These are phyloP conservation scores for Dryadula phaetusa DNA, from an alignment of 2,888 invertebrate species.

Conservation along the genomic window DNA sequence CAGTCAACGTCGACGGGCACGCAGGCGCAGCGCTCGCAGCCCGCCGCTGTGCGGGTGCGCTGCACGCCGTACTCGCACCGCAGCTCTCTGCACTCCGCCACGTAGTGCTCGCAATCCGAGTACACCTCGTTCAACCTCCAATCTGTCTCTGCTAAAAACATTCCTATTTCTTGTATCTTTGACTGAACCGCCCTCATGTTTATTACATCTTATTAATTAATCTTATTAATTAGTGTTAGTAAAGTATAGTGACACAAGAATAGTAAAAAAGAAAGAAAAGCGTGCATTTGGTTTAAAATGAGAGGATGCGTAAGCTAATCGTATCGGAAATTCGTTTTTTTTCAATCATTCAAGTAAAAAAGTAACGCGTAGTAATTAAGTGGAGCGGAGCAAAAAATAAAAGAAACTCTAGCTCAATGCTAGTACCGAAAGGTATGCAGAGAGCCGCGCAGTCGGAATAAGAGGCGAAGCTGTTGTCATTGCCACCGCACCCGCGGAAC, in stretches of 20 bases:
- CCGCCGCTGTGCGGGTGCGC: conserved; percentile 70
- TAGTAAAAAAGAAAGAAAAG: not conserved
- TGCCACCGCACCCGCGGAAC: conserved; percentile 95
- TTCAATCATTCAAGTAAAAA: not conserved
- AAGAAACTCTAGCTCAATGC: not conserved
- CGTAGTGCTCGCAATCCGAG: conserved; percentile 81
- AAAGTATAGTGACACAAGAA: not conserved
- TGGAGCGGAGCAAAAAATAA: not conserved
- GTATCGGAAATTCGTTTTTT: not conserved
- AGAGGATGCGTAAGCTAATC: not conserved
- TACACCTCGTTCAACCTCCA: conserved; percentile 60
- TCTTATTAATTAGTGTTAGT: not conserved
- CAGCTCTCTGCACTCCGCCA: conserved; percentile 85
- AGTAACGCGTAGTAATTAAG: not conserved
- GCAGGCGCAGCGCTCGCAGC: conserved; percentile 88
- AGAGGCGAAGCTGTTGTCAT: conserved; percentile 92
- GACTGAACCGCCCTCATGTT: not conserved
- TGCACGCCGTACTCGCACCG: conserved; percentile 90
- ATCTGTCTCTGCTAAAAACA: conserved; percentile 39
- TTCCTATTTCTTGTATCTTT: not conserved
- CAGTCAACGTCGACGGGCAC: conserved; percentile 75
- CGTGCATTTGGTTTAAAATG: not conserved
- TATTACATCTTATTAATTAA: too few species aligned
- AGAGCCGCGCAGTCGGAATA: conserved; percentile 86
- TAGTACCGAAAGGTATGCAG: conserved; percentile 53